Percentiles rank a stretch among this genome's conserved stretches.
phyloP scores from a whole-genome alignment of 1,140 invertebrate species.

The Macrotrachela quadricornifera region DNA sequence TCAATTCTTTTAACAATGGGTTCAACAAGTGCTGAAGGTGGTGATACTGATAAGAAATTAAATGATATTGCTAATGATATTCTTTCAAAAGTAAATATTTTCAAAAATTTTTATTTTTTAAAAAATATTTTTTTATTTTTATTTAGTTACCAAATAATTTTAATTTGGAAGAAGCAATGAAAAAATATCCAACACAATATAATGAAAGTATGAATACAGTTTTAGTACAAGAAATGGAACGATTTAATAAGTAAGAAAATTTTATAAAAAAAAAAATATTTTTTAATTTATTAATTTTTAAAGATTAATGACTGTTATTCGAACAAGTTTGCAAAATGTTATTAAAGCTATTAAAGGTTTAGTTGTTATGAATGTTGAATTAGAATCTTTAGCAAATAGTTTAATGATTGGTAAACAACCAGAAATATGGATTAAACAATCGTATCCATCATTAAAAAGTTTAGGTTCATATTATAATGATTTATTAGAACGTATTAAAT shows the following conservation, averaged over 20 bases:
- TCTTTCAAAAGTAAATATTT: constrained; percentile 17
- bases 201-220: constrained; percentile 33
- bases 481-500: constrained; percentile 51
- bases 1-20: constrained; percentile 29
- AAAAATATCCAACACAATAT: constrained; percentile 28
- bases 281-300: not conserved
- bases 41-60: constrained; percentile 23
- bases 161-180: constrained; percentile 24
- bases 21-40: constrained; percentile 12
- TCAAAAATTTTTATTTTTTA: no score
- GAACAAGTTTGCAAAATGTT: constrained; percentile 23
- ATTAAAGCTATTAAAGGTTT: constrained; percentile 32
- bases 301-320: constrained; percentile 23
- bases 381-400: constrained; percentile 24
- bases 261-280: not conserved
- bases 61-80: constrained; percentile 27
- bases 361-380: constrained; percentile 30
- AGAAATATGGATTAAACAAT: constrained; percentile 28
- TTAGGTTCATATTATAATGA: constrained; percentile 60
- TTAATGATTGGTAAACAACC: constrained; percentile 27
- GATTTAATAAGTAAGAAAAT: constrained; percentile 29
- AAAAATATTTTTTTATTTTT: no score
- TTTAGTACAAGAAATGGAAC: constrained; percentile 31
- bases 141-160: constrained; percentile 19
- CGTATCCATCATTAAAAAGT: constrained; percentile 31